Evolutionary conservation across 2,888 invertebrate genomes (phyloP), one percentile per base, ranked within the genome.

Genomic region (Tetranychus truncatus): DNA sequence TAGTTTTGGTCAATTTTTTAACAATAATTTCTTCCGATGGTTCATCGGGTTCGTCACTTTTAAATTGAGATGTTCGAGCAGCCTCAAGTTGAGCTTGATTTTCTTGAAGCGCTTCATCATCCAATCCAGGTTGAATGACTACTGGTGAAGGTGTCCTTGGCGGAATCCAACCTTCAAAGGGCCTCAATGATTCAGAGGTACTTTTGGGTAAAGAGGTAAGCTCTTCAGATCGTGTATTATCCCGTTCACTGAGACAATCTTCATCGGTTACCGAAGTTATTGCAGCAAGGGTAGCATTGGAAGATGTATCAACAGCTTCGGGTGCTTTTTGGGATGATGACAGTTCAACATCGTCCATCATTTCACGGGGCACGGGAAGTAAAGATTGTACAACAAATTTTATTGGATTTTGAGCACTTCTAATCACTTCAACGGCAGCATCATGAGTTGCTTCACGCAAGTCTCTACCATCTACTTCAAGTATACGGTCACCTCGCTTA

Each of bases 381-480:
- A 91, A 84, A 76, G 89, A 89, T 85, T 97, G 96, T 72, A 97
- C 91, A 66, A 94, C 88, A 81, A 99, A 90, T 55, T 88, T 87
- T 78, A 99, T 93, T 74, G 90, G 90, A 82, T 91, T 92, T 34
- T 90, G 88, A 21, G 96, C 91, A 75, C 90, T 89, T 82, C 92
- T 89, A 81, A 99, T 97, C 11, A 93, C 89, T 83, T 93, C 90
- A 15, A 99, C 95, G 1, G 96, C 96, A 79, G 89, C 87, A 81
- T 95, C 95, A 81, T 97, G 96, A 78, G 91, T 92, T 8, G 95
- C 92, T 78, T 91, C 88, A 76, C 92, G 86, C 74, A 99, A 87
- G 84, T 95, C 93, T 45, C 89, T 87, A 11, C 92, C 94, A 81
- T 94, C 94, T 45, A 99, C 84, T 83, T 93, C 92, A 78, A 93